Percentiles rank a stretch among this genome's conserved stretches.
Conservation (phyloP, 2,888 invertebrate genomes). For the Azorinus chamasolen region DNA sequence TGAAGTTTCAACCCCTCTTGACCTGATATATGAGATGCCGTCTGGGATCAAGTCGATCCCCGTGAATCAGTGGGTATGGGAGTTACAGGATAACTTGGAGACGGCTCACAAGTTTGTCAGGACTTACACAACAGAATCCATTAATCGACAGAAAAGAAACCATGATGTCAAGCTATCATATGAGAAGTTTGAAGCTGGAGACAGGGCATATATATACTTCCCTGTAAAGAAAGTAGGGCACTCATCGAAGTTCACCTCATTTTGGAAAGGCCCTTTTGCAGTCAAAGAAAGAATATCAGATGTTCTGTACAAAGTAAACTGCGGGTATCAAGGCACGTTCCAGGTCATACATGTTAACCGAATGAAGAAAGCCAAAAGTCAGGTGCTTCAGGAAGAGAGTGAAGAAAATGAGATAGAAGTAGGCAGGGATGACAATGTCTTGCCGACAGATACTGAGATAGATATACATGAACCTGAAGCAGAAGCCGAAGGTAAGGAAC, state of each 20-base stretch:
- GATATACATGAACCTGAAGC: too few relatives aligned
- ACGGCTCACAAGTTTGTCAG: slow-evolving; percentile 19
- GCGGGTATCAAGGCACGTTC: background rate
- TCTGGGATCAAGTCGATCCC: slow-evolving; percentile 43
- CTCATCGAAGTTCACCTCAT: slow-evolving; percentile 37
- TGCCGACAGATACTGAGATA: background rate
- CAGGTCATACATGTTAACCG: slow-evolving; percentile 13
- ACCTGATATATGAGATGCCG: slow-evolving; percentile 8
- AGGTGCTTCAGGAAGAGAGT: background rate
- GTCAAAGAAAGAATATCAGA: slow-evolving; percentile 20
- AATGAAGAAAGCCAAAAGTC: background rate
- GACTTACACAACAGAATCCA: too few relatives aligned
- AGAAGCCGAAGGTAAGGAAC: background rate
- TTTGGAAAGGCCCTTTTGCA: slow-evolving; percentile 25
- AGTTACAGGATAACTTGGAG: slow-evolving; percentile 45
- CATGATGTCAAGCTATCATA: too few relatives aligned
- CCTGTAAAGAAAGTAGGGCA: slow-evolving; percentile 24
- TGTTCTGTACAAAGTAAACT: slow-evolving; percentile 12
- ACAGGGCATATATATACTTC: slow-evolving; percentile 31
- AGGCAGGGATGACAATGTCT: background rate
- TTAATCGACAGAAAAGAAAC: too few relatives aligned
- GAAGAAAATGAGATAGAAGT: background rate
- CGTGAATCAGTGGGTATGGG: slow-evolving; percentile 45
- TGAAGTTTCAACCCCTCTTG: slow-evolving; percentile 30
- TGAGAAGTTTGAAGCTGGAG: slow-evolving; percentile 22